phyloP scores from a whole-genome alignment of 2,113 vertebrate species.

The Epinephelus lanceolatus region DNA sequence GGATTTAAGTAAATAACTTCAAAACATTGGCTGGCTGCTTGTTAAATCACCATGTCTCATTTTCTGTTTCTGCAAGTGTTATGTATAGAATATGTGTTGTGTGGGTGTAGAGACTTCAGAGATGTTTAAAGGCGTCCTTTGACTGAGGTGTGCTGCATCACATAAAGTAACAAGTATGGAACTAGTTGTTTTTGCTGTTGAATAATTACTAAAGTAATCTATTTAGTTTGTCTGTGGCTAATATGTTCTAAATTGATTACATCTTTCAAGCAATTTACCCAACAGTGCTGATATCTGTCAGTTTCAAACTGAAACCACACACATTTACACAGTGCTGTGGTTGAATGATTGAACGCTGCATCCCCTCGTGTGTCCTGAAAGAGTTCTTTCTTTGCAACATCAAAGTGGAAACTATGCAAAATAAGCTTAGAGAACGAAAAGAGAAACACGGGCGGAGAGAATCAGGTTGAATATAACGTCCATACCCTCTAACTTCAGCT shows the following conservation, averaged over 20 bases:
- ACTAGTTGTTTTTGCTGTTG: not conserved
- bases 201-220: not conserved
- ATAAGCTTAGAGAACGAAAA: conserved; percentile 41
- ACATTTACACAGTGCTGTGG: not conserved
- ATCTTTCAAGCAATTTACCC: not conserved
- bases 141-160: not conserved
- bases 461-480: conserved; percentile 48
- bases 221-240: not conserved
- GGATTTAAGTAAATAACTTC: not conserved
- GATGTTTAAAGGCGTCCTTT: not conserved
- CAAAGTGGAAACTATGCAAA: conserved; percentile 65
- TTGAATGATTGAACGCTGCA: conserved; percentile 19
- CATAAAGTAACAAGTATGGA: not conserved
- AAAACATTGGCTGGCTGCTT: not conserved
- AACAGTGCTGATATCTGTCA: not conserved
- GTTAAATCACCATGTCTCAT: not conserved
- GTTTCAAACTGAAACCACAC: conserved; percentile 2
- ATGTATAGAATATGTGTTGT: not conserved
- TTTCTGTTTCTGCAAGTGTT: not conserved
- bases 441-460: conserved; percentile 35
- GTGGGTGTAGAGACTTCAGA: not conserved
- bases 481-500: conserved; percentile 37
- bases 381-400: conserved; percentile 53
- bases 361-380: conserved; percentile 41
- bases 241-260: not conserved